Percentiles rank a stretch among this genome's conserved stretches.
These are phyloP conservation scores for Globicephala melas DNA, from an alignment of 2,113 vertebrate species.

Conservation along the genomic window DNA sequence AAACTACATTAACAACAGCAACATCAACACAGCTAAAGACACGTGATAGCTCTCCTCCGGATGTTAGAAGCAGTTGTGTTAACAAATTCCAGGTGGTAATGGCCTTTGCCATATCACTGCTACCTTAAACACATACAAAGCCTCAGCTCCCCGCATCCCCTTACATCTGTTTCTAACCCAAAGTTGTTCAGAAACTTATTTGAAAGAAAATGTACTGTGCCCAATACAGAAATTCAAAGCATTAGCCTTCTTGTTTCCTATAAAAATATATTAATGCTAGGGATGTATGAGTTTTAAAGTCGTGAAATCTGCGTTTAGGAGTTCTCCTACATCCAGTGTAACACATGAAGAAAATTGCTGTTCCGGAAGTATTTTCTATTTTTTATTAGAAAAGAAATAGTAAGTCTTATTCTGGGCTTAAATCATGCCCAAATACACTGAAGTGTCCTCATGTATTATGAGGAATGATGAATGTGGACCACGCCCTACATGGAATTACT, in stretches of 20 bases:
- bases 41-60: background rate
- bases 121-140: background rate
- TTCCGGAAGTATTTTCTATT: background rate
- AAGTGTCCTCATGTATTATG: background rate
- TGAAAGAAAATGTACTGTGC: background rate
- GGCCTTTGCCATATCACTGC: background rate
- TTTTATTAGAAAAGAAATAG: background rate
- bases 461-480: rapidly evolving
- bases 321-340: background rate
- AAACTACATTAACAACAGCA: background rate
- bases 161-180: background rate
- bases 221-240: background rate
- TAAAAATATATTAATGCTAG: background rate
- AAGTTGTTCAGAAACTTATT: background rate
- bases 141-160: rapidly evolving
- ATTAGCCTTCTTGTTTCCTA: background rate
- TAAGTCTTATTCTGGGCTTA: background rate
- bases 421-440: background rate
- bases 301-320: background rate
- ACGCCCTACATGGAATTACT: background rate
- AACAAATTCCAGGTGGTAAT: background rate
- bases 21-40: background rate
- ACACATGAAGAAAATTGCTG: background rate
- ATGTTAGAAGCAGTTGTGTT: background rate
- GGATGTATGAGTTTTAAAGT: background rate